phyloP scores from a whole-genome alignment of 2,113 vertebrate species.

The Oreotrochilus melanogaster region DNA sequence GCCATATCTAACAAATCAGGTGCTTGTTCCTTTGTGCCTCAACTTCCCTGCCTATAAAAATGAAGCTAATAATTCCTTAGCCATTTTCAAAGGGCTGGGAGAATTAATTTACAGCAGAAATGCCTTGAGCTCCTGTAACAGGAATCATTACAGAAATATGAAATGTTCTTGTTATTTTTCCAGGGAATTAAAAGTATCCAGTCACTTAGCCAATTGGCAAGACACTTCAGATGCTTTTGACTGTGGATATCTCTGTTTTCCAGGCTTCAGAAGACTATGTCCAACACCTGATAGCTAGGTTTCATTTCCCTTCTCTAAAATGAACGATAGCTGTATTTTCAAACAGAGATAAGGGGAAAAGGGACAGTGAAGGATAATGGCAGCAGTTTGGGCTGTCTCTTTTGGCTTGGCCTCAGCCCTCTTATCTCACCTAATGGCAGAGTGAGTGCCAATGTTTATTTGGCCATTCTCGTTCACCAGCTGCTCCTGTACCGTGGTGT shows the following conservation, averaged over 20 bases:
- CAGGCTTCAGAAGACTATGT: constrained; percentile 21
- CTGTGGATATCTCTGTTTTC: constrained; percentile 47
- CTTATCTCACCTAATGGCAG: constrained; percentile 83
- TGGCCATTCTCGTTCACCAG: constrained; percentile 81
- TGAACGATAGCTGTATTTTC: constrained; percentile 70
- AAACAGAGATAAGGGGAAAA: constrained; percentile 69
- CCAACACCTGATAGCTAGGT: constrained; percentile 54
- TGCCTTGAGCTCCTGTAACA: background rate
- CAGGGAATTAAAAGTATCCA: constrained; percentile 2
- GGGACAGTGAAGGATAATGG: constrained; percentile 60
- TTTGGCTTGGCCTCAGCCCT: constrained; percentile 71
- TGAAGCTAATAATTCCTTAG: background rate
- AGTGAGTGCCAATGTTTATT: constrained; percentile 82
- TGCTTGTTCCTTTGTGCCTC: background rate
- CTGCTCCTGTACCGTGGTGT: constrained; percentile 80
- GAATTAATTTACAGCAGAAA: background rate
- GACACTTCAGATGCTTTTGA: constrained; percentile 19
- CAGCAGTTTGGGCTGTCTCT: constrained; percentile 47
- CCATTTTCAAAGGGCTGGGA: background rate
- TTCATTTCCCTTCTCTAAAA: constrained; percentile 42
- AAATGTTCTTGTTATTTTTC: constrained; percentile 47
- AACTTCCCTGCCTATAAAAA: background rate
- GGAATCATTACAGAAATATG: constrained; percentile 13
- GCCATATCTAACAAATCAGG: background rate
- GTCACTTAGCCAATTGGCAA: background rate